These are phyloP conservation scores for Probosciger aterrimus DNA, from an alignment of 2,113 vertebrate species.

Conservation along the genomic window DNA sequence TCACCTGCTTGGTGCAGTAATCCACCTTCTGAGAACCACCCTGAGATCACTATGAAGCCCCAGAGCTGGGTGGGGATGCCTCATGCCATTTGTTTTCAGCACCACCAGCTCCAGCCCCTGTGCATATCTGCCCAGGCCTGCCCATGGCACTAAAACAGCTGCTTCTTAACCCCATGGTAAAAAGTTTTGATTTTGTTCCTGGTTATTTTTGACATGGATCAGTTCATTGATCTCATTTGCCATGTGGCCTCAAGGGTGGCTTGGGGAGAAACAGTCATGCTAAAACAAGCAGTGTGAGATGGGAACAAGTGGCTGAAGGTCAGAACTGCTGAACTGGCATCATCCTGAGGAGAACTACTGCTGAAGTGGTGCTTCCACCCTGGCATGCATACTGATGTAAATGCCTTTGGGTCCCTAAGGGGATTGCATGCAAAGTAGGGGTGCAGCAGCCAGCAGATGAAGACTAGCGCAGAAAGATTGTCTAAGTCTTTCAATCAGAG, in stretches of 20 bases:
- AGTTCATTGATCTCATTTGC: neutral
- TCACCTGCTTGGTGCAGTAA: neutral
- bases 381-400: rapidly evolving
- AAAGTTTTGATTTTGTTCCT: neutral
- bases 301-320: neutral
- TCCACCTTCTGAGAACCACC: neutral
- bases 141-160: neutral
- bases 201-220: neutral
- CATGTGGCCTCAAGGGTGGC: neutral
- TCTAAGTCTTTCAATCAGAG: neutral
- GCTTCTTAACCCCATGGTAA: neutral
- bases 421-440: rapidly evolving
- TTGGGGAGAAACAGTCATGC: neutral
- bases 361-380: rapidly evolving
- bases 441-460: neutral
- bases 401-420: neutral
- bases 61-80: neutral
- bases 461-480: neutral
- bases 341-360: rapidly evolving
- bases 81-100: neutral
- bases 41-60: neutral
- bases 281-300: neutral
- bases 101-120: neutral
- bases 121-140: neutral
- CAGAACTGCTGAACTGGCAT: neutral